Evolutionary conservation across 2,797 vertebrate genomes (phyloP).

Genomic region (Balearica regulorum): DNA sequence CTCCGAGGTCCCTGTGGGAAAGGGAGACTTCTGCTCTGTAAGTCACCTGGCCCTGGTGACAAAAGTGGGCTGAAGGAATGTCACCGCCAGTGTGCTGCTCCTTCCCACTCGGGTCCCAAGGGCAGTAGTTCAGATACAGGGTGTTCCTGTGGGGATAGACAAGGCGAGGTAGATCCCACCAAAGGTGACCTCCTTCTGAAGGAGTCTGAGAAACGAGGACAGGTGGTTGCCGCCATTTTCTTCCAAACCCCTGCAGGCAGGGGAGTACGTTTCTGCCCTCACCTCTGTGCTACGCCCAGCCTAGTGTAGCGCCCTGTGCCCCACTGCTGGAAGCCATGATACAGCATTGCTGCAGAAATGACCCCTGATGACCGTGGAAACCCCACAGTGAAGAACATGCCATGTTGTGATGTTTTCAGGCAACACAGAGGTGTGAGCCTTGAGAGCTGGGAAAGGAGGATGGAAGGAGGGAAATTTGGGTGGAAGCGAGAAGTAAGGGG

Average conservation of each 20-base stretch:
- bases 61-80: neutral
- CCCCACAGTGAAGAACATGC: fast-evolving
- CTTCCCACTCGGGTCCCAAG: neutral
- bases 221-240: neutral
- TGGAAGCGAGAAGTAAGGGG: neutral
- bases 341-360: neutral
- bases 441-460: neutral
- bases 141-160: neutral
- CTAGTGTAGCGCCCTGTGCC: neutral
- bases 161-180: neutral
- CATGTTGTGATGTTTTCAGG: fast-evolving
- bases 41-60: neutral
- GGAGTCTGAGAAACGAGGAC: neutral
- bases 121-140: fast-evolving
- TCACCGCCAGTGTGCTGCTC: neutral
- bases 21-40: neutral
- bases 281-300: fast-evolving
- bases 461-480: neutral
- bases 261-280: neutral
- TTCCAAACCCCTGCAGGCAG: neutral
- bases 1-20: neutral
- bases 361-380: no score
- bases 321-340: neutral
- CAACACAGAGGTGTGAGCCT: neutral
- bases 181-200: neutral